These are phyloP conservation scores for Drosophila virilis DNA, from an alignment of 1,140 invertebrate species.

Conservation along the genomic window DNA sequence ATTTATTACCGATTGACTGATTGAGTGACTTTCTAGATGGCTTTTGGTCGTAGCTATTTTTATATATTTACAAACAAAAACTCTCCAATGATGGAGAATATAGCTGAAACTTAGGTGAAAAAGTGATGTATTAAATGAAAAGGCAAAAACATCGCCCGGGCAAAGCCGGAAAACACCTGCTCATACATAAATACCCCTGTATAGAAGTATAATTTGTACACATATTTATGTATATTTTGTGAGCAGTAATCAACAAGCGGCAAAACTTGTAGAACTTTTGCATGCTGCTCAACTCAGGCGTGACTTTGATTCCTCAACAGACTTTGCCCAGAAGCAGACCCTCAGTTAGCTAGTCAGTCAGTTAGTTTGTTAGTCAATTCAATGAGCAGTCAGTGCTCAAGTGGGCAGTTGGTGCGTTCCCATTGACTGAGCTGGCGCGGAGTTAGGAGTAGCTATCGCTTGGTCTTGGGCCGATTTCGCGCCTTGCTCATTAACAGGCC, in stretches of 20 bases:
- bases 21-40: too few relatives aligned
- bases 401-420: slow-evolving; percentile 31
- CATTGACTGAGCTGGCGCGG: slow-evolving; percentile 25
- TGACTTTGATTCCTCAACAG: slow-evolving; percentile 19
- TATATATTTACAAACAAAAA: too few relatives aligned
- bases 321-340: background rate
- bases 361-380: background rate
- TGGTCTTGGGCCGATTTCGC: slow-evolving; percentile 27
- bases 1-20: too few relatives aligned
- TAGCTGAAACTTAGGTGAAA: too few relatives aligned
- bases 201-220: background rate
- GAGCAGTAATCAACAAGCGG: slow-evolving; percentile 23
- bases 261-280: slow-evolving; percentile 37
- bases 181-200: background rate
- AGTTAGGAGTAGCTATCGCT: slow-evolving; percentile 5
- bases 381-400: slow-evolving; percentile 20
- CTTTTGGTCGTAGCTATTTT: too few relatives aligned
- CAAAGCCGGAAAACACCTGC: background rate
- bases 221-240: background rate
- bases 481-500: slow-evolving; percentile 7
- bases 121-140: too few relatives aligned
- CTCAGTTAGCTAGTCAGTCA: background rate
- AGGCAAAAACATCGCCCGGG: too few relatives aligned
- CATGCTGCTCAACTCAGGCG: slow-evolving; percentile 59
- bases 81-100: too few relatives aligned